Evolutionary conservation across 2,888 invertebrate genomes (phyloP).

Genomic region (Cheilosia pagana): DNA sequence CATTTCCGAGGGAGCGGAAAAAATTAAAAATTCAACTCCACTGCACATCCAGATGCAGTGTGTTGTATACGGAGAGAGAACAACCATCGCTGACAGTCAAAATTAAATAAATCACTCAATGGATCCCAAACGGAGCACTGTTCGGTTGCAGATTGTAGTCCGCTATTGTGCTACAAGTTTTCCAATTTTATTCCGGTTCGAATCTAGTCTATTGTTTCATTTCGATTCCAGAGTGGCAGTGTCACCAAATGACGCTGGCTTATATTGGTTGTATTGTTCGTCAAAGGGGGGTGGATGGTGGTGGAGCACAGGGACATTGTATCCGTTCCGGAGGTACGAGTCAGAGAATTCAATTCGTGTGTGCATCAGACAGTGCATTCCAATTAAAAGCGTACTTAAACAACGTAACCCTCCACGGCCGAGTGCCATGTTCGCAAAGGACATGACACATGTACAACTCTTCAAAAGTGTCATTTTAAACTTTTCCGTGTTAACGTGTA

Average conservation of each 20-base stretch:
- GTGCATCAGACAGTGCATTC: constrained; percentile 74
- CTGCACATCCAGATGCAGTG: constrained; percentile 26
- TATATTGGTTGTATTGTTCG: constrained; percentile 61
- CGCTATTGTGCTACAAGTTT: constrained; percentile 66
- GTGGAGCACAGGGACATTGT: constrained; percentile 57
- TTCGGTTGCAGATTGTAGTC: not conserved
- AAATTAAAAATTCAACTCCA: constrained; percentile 55
- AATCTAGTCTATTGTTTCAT: constrained; percentile 64
- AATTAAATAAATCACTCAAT: constrained; percentile 74
- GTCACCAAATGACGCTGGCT: constrained; percentile 47
- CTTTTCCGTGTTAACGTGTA: constrained; percentile 59
- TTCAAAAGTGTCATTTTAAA: constrained; percentile 74
- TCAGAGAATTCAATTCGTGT: constrained; percentile 62
- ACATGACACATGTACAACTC: constrained; percentile 72
- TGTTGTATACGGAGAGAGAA: not conserved
- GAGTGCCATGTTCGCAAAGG: constrained; percentile 50
- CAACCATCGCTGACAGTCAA: constrained; percentile 60
- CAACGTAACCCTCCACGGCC: constrained; percentile 56
- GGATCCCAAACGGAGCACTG: constrained; percentile 16
- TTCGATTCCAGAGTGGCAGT: constrained; percentile 47
- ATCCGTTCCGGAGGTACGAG: constrained; percentile 28
- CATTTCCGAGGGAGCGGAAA: constrained; percentile 28
- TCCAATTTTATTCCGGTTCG: constrained; percentile 67
- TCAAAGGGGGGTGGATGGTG: constrained; percentile 13
- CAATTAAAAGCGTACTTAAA: constrained; percentile 73